A percentile compares a stretch with the other conserved stretches of the same genome.
These are phyloP conservation scores for Danaus chrysippus DNA, from an alignment of 2,888 invertebrate species.

Conservation along the genomic window DNA sequence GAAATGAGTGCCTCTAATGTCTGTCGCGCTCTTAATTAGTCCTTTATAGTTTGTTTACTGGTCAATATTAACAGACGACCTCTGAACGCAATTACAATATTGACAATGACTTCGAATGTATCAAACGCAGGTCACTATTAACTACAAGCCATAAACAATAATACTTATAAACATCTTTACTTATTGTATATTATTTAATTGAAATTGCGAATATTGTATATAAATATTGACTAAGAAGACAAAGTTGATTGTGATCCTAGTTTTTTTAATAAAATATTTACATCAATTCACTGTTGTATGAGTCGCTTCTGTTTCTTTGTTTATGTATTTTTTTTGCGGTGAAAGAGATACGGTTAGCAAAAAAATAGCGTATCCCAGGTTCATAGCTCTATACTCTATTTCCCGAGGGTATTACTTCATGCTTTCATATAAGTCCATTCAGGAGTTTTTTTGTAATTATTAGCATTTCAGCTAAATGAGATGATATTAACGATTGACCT, in stretches of 20 bases:
- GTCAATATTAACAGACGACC: constrained; percentile 36
- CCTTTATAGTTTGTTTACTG: constrained; percentile 54
- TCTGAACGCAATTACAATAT: constrained; percentile 69
- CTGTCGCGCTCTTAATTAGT: constrained; percentile 53
- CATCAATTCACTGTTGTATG: background rate
- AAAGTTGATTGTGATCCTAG: no score
- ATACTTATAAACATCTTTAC: no score
- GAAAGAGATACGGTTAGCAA: background rate
- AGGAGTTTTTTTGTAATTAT: background rate
- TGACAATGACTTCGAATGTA: constrained; percentile 47
- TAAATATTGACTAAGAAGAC: no score
- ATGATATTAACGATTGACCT: background rate
- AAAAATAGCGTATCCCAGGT: constrained; percentile 18
- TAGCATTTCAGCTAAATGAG: background rate
- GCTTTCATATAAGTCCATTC: constrained; percentile 4
- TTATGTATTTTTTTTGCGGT: background rate
- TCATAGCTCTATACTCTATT: constrained; percentile 26
- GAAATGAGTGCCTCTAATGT: constrained; percentile 43
- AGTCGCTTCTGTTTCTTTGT: background rate
- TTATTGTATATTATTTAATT: no score
- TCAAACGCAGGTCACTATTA: constrained; percentile 50
- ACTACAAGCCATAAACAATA: constrained; percentile 41
- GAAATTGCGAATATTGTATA: no score
- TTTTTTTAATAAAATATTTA: no score
- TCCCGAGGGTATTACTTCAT: constrained; percentile 16